A percentile compares a stretch with the other conserved stretches of the same genome.
These are phyloP conservation scores for Rousettus madagascariensis DNA, from an alignment of 2,797 vertebrate species.

Conservation along the genomic window DNA sequence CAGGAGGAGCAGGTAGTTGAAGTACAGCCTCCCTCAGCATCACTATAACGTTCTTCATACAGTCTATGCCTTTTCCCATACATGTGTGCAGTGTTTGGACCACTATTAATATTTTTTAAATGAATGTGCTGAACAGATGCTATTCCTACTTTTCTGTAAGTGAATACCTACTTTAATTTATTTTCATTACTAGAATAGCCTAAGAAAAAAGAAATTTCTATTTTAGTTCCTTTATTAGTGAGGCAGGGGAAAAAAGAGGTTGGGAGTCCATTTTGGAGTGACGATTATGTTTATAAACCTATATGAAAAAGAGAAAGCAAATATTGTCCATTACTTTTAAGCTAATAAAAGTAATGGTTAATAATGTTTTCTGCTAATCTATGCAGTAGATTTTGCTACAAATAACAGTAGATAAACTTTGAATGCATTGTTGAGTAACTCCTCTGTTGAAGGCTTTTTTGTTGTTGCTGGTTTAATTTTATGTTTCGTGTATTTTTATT, in stretches of 20 bases:
- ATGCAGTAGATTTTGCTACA: not conserved
- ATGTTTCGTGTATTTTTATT: not conserved
- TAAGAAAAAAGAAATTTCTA: not conserved
- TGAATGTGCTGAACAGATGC: not conserved
- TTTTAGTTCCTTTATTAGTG: not conserved
- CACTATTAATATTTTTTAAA: not conserved
- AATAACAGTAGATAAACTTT: not conserved
- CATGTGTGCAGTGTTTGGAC: not conserved
- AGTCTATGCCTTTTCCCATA: not conserved
- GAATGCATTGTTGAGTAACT: not conserved
- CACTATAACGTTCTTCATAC: not conserved
- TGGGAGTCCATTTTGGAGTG: not conserved
- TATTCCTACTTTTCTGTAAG: not conserved
- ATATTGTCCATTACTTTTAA: not conserved
- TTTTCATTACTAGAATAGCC: not conserved
- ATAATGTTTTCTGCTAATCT: not conserved
- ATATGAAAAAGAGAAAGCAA: not conserved
- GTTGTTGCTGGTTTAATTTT: not conserved
- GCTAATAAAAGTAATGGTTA: not conserved
- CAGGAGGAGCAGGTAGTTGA: conserved; percentile 79
- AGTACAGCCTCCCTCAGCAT: not conserved
- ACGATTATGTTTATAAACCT: not conserved
- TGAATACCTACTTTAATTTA: not conserved
- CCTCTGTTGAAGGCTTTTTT: not conserved
- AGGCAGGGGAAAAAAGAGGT: not conserved